phyloP scores from a whole-genome alignment of 2,113 vertebrate species.

The Azemiops feae region DNA sequence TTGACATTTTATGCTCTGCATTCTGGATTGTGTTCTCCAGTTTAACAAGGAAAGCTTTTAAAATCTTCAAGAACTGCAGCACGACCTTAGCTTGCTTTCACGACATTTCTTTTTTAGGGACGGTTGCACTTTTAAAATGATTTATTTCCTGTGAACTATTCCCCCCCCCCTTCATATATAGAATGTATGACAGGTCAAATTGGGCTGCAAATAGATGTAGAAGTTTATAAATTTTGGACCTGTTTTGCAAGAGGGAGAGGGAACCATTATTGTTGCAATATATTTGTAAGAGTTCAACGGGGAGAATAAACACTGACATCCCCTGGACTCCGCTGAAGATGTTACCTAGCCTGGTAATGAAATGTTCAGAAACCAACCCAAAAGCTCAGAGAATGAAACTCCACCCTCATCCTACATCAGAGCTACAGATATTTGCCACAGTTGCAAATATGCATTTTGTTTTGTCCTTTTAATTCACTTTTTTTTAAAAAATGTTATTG shows the following conservation, averaged over 20 bases:
- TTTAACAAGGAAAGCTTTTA: constrained; percentile 32
- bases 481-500: not conserved
- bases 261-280: not conserved
- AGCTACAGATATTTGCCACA: no score
- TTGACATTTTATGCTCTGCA: constrained; percentile 35
- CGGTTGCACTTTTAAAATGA: not conserved
- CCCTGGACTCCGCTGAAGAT: no score
- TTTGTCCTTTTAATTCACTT: not conserved
- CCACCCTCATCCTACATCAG: no score
- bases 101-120: constrained; percentile 11
- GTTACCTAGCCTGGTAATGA: no score
- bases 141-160: not conserved
- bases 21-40: constrained; percentile 48
- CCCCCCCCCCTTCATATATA: not conserved
- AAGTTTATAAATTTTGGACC: not conserved
- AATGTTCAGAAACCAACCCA: no score
- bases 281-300: not conserved
- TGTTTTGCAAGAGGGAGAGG: not conserved
- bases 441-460: not conserved
- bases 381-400: no score
- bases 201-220: not conserved
- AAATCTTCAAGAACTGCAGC: constrained; percentile 14
- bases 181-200: not conserved
- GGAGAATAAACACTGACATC: no score
- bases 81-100: constrained; percentile 10